Percentiles rank a stretch among this genome's conserved stretches.
Conservation (phyloP, 2,888 invertebrate genomes). For the Creontiades dilutus region DNA sequence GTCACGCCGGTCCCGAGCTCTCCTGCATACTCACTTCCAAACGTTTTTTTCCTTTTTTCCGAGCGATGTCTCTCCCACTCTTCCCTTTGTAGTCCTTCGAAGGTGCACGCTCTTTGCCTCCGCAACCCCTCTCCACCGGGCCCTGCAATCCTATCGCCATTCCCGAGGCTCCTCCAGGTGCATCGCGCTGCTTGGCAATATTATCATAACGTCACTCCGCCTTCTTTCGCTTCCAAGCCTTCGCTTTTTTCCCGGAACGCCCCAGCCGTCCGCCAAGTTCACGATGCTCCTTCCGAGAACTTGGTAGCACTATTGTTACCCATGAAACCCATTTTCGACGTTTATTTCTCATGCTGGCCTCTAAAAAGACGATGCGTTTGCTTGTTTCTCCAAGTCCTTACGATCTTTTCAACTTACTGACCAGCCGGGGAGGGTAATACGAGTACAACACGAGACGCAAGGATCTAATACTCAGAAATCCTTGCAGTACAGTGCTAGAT, state of each 20-base stretch:
- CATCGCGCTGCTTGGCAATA: conserved; percentile 14
- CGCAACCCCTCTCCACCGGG: not conserved
- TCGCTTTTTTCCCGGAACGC: conserved; percentile 18
- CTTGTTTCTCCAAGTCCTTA: not conserved
- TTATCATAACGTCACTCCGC: conserved; percentile 24
- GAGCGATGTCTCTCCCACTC: conserved; percentile 27
- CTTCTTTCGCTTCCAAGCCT: not conserved
- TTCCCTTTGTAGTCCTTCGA: conserved; percentile 49
- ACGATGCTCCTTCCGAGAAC: conserved; percentile 8
- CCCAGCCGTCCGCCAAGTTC: not conserved
- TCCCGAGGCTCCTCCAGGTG: not conserved
- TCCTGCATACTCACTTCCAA: conserved; percentile 47
- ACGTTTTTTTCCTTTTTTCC: conserved; percentile 19
- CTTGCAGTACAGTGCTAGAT: too few species aligned
- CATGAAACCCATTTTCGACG: conserved; percentile 8
- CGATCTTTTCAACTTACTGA: too few species aligned
- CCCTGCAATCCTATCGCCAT: not conserved
- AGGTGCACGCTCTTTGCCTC: conserved; percentile 17
- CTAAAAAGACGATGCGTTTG: not conserved
- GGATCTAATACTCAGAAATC: too few species aligned
- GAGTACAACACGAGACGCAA: too few species aligned
- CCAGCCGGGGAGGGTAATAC: too few species aligned
- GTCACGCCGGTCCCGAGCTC: not conserved
- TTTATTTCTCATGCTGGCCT: not conserved
- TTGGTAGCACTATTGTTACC: not conserved